phyloP scores from a whole-genome alignment of 2,113 vertebrate genomes.

The Patagioenas fasciata region DNA sequence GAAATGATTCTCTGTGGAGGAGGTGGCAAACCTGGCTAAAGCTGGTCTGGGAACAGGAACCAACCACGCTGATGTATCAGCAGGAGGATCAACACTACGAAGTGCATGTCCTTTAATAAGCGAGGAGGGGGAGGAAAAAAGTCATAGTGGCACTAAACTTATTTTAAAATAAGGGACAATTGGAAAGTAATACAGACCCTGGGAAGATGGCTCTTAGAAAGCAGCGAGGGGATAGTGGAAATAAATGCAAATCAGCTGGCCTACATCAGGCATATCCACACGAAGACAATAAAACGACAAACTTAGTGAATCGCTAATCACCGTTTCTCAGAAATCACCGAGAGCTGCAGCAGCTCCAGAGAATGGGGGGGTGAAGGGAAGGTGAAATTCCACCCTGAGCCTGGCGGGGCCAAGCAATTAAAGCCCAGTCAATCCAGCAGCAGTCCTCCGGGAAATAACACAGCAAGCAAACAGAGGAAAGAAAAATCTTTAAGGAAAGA shows the following conservation, averaged over 20 bases:
- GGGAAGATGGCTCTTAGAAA: neutral
- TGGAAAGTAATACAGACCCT: neutral
- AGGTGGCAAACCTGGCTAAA: neutral
- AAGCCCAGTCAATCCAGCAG: constrained; percentile 58
- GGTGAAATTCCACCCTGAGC: constrained; percentile 39
- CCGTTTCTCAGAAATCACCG: neutral
- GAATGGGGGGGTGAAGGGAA: neutral
- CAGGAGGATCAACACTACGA: neutral
- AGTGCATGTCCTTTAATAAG: neutral
- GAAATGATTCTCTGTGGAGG: too few relatives aligned
- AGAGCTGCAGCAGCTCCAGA: neutral
- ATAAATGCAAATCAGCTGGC: neutral
- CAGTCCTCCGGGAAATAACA: constrained; percentile 50
- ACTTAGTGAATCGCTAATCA: neutral
- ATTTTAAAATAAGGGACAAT: neutral
- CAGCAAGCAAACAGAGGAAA: neutral
- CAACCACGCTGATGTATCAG: neutral
- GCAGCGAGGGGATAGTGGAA: neutral
- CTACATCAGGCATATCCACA: rapidly evolving
- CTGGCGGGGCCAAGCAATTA: constrained; percentile 34
- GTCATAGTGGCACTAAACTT: neutral
- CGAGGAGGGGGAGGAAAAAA: neutral
- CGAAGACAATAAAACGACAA: neutral
- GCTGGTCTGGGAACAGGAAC: neutral
- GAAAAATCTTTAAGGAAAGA: constrained; percentile 38